Base-by-base conservation (phyloP, 1,140 invertebrate species). In the Bactericera cockerelli region DNA sequence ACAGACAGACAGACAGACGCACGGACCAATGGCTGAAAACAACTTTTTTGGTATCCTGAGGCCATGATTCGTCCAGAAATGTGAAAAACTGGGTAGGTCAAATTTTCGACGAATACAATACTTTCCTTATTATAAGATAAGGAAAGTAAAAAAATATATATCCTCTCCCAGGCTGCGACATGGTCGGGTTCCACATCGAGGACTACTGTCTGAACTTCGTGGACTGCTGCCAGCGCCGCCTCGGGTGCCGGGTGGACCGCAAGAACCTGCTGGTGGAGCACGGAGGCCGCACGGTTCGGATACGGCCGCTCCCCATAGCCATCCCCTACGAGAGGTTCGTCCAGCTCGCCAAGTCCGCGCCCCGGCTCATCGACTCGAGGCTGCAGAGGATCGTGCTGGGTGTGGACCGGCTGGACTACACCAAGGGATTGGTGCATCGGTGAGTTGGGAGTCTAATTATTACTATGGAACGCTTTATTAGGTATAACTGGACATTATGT, bases 171-270 rank as follows among this genome's bases (percentile, higher is more conserved):
- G 84, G 87, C 63, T 92, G 87, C 70, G 89, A 93, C 70, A 85
- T 93, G 81, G 86, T 93, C 39, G 90, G 89, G 49, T 93, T 93
- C 67, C 89, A 93, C 66, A 91, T 92, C 63, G 85, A 87, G 59
- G 88, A 92, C 66, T 92, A 93, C 69, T 91, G 88, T 66, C 72
- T 91, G 39, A 92, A 93, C 70, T 93, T 93, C 65, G 87, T 93
- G 10, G 89, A 93, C 67, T 92, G 88, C 67, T 92, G 88, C 70
- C 87, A 91, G 70, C 77, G 89, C 59, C 81, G 86, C 64, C 75
- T 92, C 19, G 89, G 89, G 54, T 89, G 88, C 65, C 81, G 88
- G 69, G 87, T 92, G 1, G 89, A 93, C 70, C 77, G 87, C 38
- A 90, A 89, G 68, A 86, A 88, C 68, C 73, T 91, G 42, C 72